These are phyloP conservation scores for Zosterops lateralis DNA, from an alignment of 2,113 vertebrate species.

Conservation along the genomic window DNA sequence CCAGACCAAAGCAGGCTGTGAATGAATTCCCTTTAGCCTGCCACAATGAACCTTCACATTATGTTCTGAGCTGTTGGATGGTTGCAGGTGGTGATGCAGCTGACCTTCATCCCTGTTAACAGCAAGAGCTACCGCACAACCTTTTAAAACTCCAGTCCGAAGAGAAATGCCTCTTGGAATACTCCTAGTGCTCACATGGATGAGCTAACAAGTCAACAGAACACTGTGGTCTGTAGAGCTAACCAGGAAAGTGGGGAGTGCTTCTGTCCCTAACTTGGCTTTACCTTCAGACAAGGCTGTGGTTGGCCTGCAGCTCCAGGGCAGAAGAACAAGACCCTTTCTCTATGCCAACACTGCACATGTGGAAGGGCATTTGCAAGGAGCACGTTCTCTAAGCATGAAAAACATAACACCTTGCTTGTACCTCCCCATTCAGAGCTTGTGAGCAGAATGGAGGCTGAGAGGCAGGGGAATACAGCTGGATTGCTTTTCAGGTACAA, in stretches of 20 bases:
- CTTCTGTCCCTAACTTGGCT: background rate
- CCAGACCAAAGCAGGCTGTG: background rate
- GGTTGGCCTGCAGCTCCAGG: background rate
- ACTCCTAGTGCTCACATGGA: background rate
- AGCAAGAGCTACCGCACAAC: background rate
- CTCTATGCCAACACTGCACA: background rate
- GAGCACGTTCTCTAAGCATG: background rate
- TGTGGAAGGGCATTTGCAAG: background rate
- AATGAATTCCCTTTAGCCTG: background rate
- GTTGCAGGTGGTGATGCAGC: background rate
- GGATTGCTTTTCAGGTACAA: background rate
- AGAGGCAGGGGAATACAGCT: background rate
- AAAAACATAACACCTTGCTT: background rate
- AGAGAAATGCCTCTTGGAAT: background rate
- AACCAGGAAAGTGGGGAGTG: rapidly evolving
- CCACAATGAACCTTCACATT: background rate
- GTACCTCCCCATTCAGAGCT: background rate
- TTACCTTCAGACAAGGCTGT: background rate
- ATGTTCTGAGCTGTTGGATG: background rate
- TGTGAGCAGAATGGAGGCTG: background rate
- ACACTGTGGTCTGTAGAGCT: background rate
- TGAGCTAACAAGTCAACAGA: background rate
- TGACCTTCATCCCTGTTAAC: background rate
- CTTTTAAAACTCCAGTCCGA: background rate
- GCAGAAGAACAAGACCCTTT: background rate